Conservation (phyloP, 35 echinoderm and acorn worm genomes). For the Apostichopus californicus region DNA sequence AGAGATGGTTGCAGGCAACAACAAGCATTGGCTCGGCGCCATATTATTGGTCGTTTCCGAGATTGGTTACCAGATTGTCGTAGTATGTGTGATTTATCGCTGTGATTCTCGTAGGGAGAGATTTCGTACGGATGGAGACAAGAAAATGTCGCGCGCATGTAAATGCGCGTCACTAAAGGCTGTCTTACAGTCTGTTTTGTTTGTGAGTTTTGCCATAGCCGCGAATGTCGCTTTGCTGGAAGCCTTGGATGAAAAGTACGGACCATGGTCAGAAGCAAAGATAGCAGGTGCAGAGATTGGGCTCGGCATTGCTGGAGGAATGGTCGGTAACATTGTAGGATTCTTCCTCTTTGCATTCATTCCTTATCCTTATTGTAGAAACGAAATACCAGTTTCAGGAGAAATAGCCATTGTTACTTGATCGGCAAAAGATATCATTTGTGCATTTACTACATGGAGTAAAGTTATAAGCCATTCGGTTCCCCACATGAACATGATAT, state of each 20-base stretch:
- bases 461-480: too few relatives aligned
- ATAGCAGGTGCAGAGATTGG: neutral
- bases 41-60: neutral
- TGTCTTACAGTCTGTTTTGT: neutral
- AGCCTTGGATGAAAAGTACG: neutral
- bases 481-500: too few relatives aligned
- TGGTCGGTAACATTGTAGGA: neutral
- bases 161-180: neutral
- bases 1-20: neutral
- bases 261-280: neutral
- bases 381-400: neutral
- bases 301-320: constrained; percentile 8
- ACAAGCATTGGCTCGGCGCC: neutral
- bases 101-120: neutral
- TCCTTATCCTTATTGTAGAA: constrained; percentile 24
- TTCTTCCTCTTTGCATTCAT: constrained; percentile 4
- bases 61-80: neutral
- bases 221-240: neutral
- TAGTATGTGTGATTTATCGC: neutral
- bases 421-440: too few relatives aligned
- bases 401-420: too few relatives aligned
- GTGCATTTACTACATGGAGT: too few relatives aligned
- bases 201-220: neutral
- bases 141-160: neutral
- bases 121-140: neutral